Conservation (phyloP, 1,140 invertebrate species). For the Scaptomyza montana region DNA sequence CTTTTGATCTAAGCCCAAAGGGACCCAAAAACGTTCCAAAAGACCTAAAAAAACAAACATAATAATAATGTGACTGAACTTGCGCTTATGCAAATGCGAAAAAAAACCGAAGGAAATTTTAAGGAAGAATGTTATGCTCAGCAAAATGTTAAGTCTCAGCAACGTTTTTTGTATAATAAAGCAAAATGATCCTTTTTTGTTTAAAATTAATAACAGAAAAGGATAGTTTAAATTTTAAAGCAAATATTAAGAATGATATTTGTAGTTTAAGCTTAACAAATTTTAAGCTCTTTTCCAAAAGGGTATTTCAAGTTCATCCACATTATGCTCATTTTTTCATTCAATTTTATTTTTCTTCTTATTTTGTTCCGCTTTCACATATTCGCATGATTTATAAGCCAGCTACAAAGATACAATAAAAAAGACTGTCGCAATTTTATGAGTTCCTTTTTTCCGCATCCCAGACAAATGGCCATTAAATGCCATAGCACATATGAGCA, state of each 20-base stretch:
- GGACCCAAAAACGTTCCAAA: slow-evolving; percentile 18
- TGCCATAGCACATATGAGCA: slow-evolving; percentile 75
- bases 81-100: slow-evolving; percentile 72
- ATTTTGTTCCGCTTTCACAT: slow-evolving; percentile 48
- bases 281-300: not conserved
- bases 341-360: slow-evolving; percentile 12
- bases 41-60: slow-evolving; percentile 6
- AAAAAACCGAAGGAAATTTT: slow-evolving; percentile 6
- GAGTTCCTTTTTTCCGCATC: slow-evolving; percentile 31
- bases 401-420: slow-evolving; percentile 65
- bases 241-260: too few species aligned
- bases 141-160: slow-evolving; percentile 63
- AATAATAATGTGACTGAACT: slow-evolving; percentile 17
- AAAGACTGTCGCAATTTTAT: slow-evolving; percentile 75
- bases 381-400: slow-evolving; percentile 75
- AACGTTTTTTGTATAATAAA: slow-evolving; percentile 57
- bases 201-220: not conserved
- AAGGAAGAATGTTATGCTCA: slow-evolving; percentile 58
- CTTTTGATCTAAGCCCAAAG: slow-evolving; percentile 65
- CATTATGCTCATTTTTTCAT: not conserved
- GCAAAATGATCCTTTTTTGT: slow-evolving; percentile 17
- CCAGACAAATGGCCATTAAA: slow-evolving; percentile 73
- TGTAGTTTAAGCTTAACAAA: too few species aligned
- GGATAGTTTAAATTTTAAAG: not conserved
- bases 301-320: not conserved